These are phyloP conservation scores for Acrobeloides nanus DNA, from an alignment of 2,888 invertebrate species.

Conservation along the genomic window DNA sequence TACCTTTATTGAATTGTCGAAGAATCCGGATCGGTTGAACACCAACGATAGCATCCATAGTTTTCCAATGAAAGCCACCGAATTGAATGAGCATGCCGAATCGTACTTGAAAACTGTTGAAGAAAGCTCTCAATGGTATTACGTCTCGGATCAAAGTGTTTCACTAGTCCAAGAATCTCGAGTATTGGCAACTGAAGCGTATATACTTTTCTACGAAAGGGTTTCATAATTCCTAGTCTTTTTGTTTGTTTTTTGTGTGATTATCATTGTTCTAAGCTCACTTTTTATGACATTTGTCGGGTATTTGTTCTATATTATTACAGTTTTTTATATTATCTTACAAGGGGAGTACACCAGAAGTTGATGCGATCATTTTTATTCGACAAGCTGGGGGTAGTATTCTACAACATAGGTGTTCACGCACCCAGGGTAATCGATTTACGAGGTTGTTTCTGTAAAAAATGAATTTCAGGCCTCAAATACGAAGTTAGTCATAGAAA, in stretches of 20 bases:
- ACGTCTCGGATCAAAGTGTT: slow-evolving; percentile 82
- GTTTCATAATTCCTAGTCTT: slow-evolving; percentile 58
- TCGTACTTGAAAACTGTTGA: slow-evolving; percentile 4
- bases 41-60: no score
- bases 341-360: no score
- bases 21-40: slow-evolving; percentile 4
- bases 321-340: slow-evolving; percentile 1
- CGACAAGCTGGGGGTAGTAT: no score
- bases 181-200: slow-evolving; percentile 65
- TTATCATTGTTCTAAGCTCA: slow-evolving; percentile 4
- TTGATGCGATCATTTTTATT: no score
- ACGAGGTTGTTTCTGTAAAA: no score
- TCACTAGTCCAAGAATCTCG: slow-evolving; percentile 64
- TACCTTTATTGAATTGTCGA: slow-evolving; percentile 13
- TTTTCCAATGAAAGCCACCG: no score
- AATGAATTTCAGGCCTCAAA: no score
- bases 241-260: neutral
- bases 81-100: neutral
- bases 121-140: slow-evolving; percentile 75
- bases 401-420: no score
- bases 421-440: no score
- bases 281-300: neutral
- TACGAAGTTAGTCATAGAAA: no score
- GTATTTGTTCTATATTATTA: neutral
- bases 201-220: slow-evolving; percentile 89